Evolutionary conservation across 1,140 invertebrate genomes (phyloP).

Genomic region (Coboldia fuscipes): DNA sequence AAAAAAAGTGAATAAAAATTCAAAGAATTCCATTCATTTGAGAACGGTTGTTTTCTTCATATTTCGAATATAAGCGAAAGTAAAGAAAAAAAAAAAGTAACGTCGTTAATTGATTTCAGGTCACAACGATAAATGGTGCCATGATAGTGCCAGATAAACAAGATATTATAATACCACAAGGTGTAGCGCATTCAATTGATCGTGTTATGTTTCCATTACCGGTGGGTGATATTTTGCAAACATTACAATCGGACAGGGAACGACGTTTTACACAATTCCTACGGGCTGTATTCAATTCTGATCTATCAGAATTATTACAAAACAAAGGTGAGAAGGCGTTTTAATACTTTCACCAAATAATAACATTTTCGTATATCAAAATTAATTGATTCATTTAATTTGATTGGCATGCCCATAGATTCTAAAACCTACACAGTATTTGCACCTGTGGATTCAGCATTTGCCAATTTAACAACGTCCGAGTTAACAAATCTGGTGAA

Average conservation of each 20-base stretch:
- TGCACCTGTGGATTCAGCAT: constrained; percentile 63
- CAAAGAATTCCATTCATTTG: constrained; percentile 2
- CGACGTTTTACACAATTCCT: constrained; percentile 56
- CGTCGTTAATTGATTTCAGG: constrained; percentile 20
- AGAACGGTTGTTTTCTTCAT: too few relatives aligned
- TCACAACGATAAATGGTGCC: constrained; percentile 67
- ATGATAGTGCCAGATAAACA: constrained; percentile 53
- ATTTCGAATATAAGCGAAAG: too few relatives aligned
- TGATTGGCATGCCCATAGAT: background rate
- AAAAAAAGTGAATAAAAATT: background rate
- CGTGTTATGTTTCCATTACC: constrained; percentile 72
- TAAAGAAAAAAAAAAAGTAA: constrained; percentile 1
- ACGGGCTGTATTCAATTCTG: constrained; percentile 47
- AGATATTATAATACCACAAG: constrained; percentile 62
- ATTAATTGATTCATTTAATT: constrained; percentile 1
- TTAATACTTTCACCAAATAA: background rate
- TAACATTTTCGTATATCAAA: background rate
- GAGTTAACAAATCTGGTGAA: constrained; percentile 34
- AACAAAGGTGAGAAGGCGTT: constrained; percentile 12
- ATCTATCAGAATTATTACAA: constrained; percentile 43
- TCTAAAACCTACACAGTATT: constrained; percentile 65
- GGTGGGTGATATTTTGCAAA: constrained; percentile 61
- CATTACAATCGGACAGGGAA: constrained; percentile 57
- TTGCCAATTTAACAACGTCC: constrained; percentile 35
- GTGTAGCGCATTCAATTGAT: constrained; percentile 67